Percentiles rank a stretch among this genome's conserved stretches.
Evolutionary conservation across 35 echinoderm and acorn worm genomes (phyloP).

Genomic region (Ptychodera flava): DNA sequence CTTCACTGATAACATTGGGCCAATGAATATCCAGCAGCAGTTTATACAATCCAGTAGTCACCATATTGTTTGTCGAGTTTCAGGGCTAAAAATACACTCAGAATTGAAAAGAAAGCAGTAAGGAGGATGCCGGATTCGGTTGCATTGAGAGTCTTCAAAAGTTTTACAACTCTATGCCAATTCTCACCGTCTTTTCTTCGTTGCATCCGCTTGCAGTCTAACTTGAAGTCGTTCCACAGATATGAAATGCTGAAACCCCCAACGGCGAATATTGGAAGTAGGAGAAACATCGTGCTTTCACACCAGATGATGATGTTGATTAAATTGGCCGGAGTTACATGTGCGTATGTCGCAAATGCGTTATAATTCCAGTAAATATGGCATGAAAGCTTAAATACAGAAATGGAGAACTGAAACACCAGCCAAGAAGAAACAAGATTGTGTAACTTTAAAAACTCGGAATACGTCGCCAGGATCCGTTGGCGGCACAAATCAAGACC

Average conservation of each 20-base stretch:
- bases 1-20: too few species aligned
- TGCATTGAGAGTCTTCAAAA: not conserved
- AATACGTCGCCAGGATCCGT: not conserved
- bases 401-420: not conserved
- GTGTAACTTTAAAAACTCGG: not conserved
- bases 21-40: too few species aligned
- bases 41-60: not conserved
- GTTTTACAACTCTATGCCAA: not conserved
- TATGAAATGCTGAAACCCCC: not conserved
- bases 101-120: not conserved
- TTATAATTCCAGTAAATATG: not conserved
- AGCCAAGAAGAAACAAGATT: not conserved
- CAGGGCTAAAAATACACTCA: not conserved
- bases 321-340: not conserved
- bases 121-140: not conserved
- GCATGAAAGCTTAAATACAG: not conserved
- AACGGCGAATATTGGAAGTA: not conserved
- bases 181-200: not conserved
- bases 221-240: not conserved
- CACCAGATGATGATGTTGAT: not conserved
- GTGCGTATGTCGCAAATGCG: not conserved
- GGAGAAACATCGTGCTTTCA: not conserved
- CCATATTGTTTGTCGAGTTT: not conserved
- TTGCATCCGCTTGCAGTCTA: not conserved
- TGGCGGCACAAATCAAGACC: not conserved